Base-by-base conservation (phyloP, 2,888 invertebrate species). In the Xestia xanthographa region DNA sequence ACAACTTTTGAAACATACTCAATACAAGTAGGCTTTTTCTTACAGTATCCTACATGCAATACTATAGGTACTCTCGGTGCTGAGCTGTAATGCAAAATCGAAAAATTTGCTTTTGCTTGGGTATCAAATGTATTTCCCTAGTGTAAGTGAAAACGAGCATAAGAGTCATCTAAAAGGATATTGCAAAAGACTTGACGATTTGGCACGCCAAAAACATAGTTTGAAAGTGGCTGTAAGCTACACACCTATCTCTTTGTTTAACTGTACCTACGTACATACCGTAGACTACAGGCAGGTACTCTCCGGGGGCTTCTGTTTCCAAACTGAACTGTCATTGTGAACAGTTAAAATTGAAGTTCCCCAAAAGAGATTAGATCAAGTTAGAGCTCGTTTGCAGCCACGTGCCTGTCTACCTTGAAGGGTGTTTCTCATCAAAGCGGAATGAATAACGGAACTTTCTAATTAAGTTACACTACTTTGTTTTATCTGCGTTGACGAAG, bases 381-480 rank as follows among this genome's bases (percentile, higher is more conserved):
- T 79, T 75, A 73, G 45, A 69, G 50, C 84, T 84, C 84, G 77
- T 87, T 87, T 77, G 75, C 82, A 86, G 62, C 74, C 80, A 76
- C 84, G 80, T 86, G 72, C 82, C 72, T 67, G 50, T 74, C 69
- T 77, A 62, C 78, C 66, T 77, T 69, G 68, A 48, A 72, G 68
- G 84, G 65, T 66, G 71, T 79, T 79, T 84, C 70, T 78, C 75
- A 82, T 86, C 86, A 82, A 84, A 86, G 77, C 77, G 63, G 66
- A 84, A 82, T 84, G 72, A 79, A 87, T 86, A 80, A 84, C 68
- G 69, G 69, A 86, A 86, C 69, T 86, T 77, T 82, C 48, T 87
- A 87, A 86, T 87, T 86, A 79, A 86, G 86, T 86, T 81, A 78
- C 82, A 84, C 84, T 84, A 83, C 81, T 83, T 83, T 80, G 72